A percentile compares a stretch with the other conserved stretches of the same genome.
These are phyloP conservation scores for Pseudolaguvia tuberculata DNA, from an alignment of 2,113 vertebrate genomes.

Conservation along the genomic window DNA sequence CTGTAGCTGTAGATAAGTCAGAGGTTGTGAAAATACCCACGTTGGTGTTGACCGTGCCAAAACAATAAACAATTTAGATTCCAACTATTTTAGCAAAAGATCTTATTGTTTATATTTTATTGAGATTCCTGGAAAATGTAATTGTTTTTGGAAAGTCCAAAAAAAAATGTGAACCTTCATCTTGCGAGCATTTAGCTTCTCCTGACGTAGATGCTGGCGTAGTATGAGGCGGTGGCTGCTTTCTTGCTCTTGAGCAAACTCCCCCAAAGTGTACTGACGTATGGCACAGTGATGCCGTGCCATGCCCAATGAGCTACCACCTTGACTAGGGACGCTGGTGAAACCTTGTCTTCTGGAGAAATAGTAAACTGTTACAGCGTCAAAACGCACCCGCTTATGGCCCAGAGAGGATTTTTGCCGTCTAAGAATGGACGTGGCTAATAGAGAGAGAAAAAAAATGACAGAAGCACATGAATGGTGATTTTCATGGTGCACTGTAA, in stretches of 20 bases:
- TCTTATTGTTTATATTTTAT: background rate
- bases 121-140: background rate
- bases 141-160: background rate
- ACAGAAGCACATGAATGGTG: background rate
- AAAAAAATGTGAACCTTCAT: constrained; percentile 76
- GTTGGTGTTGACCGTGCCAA: too few species aligned
- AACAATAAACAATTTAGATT: too few species aligned
- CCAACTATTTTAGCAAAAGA: too few species aligned
- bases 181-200: constrained; percentile 91
- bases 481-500: too few species aligned
- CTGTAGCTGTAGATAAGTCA: too few species aligned
- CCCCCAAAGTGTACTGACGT: constrained; percentile 87
- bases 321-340: constrained; percentile 96
- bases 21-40: too few species aligned
- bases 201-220: constrained; percentile 86
- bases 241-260: constrained; percentile 94
- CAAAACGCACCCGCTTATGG: constrained; percentile 87
- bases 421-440: constrained; percentile 93
- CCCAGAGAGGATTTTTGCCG: constrained; percentile 76
- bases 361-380: constrained; percentile 94
- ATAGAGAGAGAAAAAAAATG: background rate
- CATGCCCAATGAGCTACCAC: constrained; percentile 96
- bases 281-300: constrained; percentile 87
- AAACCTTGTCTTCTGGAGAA: constrained; percentile 95
- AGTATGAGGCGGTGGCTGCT: constrained; percentile 84